A percentile compares a stretch with the other conserved stretches of the same genome.
Evolutionary conservation across 2,797 vertebrate species (phyloP).

Genomic region (Gymnothorax javanicus): DNA sequence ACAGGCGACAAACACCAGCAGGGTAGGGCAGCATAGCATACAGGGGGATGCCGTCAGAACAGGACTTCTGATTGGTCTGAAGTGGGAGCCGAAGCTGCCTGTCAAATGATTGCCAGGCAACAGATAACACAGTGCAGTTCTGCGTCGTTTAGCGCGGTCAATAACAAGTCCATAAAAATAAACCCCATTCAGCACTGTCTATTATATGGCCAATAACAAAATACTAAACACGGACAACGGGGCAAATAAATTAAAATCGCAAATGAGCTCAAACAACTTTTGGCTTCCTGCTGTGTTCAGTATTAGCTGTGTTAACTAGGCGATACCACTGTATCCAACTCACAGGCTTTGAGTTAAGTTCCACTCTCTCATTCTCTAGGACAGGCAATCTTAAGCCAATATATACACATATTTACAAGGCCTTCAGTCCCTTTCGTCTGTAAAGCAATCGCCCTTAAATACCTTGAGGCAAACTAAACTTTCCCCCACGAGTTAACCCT

Average conservation of each 20-base stretch:
- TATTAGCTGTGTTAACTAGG: not conserved
- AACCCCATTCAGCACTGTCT: constrained; percentile 59
- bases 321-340: constrained; percentile 8
- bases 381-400: constrained; percentile 39
- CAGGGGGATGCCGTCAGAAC: not conserved
- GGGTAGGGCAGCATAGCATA: not conserved
- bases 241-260: constrained; percentile 36
- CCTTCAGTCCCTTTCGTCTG: constrained; percentile 15
- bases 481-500: not conserved
- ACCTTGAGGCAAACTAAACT: constrained; percentile 33
- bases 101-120: not conserved
- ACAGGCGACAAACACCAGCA: not conserved
- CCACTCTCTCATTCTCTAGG: constrained; percentile 22
- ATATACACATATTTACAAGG: constrained; percentile 64
- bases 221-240: constrained; percentile 46
- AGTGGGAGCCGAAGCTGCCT: not conserved
- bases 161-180: constrained; percentile 40
- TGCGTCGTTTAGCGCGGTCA: constrained; percentile 6
- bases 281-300: constrained; percentile 12
- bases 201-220: constrained; percentile 39
- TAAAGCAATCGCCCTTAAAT: constrained; percentile 36
- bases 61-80: not conserved
- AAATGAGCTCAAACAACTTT: constrained; percentile 3
- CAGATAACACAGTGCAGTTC: not conserved
- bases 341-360: constrained; percentile 11